A percentile compares a stretch with the other conserved stretches of the same genome.
Evolutionary conservation across 2,113 vertebrate species (phyloP).

Genomic region (Corvus hawaiiensis): DNA sequence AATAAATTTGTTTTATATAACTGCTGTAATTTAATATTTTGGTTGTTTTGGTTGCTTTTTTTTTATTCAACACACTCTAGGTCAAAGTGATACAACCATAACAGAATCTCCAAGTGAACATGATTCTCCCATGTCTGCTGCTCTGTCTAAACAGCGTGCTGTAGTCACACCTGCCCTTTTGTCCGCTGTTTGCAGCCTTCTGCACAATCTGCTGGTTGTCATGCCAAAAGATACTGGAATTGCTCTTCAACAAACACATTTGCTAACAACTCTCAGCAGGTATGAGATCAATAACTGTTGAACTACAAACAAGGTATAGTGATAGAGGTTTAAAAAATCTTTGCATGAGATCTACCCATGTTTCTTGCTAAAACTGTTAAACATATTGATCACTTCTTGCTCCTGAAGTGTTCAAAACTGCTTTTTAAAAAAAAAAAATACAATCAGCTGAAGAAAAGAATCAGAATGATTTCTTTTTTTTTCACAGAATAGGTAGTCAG

Average conservation of each 20-base stretch:
- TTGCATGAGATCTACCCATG: neutral
- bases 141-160: conserved; percentile 63
- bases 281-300: conserved; percentile 52
- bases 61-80: conserved; percentile 49
- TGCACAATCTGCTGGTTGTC: conserved; percentile 83
- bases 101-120: conserved; percentile 69
- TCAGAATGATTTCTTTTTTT: neutral
- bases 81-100: conserved; percentile 80
- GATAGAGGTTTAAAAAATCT: neutral
- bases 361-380: neutral
- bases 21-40: neutral
- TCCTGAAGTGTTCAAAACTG: neutral
- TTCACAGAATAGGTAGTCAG: neutral
- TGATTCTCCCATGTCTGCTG: conserved; percentile 62
- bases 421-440: neutral
- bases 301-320: neutral
- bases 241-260: conserved; percentile 75
- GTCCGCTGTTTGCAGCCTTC: conserved; percentile 83
- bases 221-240: conserved; percentile 79
- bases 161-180: conserved; percentile 87
- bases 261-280: conserved; percentile 82
- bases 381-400: neutral
- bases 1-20: neutral
- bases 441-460: neutral
- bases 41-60: neutral